Evolutionary conservation across 2,888 invertebrate species (phyloP), one percentile per base, ranked within the genome.

Genomic region (Tyria jacobaeae): DNA sequence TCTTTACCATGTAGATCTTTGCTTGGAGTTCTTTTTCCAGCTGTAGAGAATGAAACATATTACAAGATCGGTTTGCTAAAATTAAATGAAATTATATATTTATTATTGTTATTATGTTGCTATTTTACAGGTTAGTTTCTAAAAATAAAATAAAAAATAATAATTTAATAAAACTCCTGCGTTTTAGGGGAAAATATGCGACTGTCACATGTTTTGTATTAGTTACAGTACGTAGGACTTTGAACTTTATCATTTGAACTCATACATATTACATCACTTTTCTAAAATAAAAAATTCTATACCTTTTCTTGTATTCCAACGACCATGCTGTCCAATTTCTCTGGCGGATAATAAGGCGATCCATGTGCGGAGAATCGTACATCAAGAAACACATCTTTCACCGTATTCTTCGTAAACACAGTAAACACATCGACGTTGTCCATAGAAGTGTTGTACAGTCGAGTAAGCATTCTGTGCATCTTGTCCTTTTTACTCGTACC

Each of bases 381-480:
- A 82, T 99, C 99, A 66, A 98, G 89, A 12, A 96, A 95, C 1
- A 95, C 94, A 66, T 95, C 95, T 76, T 96, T 96, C 10, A 90
- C 88, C 0, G 92, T 91, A 1, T 95, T 95, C 17, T 96, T 96
- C 74, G 95, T 95, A 35, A 98, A 95, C 1, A 99, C 97, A 0
- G 99, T 99, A 85, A 99, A 99, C 0, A 99, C 96, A 83, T 99
- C 98, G 0, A 99, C 97, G 84, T 98, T 98, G 53, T 96, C 95
- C 62, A 96, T 84, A 0, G 97, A 96, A 0, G 97, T 96, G 80
- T 97, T 97, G 76, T 98, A 95, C 54, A 97, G 95, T 66, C 94
- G 90, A 0, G 98, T 80, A 0, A 94, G 84, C 5, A 87, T 87
- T 7, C 86, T 87, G 47, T 95, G 95, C 14, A 97, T 93, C n/a